Percentiles rank a stretch among this genome's conserved stretches.
Evolutionary conservation across 2,113 vertebrate genomes (phyloP).

Genomic region (Dermatemys mawii): DNA sequence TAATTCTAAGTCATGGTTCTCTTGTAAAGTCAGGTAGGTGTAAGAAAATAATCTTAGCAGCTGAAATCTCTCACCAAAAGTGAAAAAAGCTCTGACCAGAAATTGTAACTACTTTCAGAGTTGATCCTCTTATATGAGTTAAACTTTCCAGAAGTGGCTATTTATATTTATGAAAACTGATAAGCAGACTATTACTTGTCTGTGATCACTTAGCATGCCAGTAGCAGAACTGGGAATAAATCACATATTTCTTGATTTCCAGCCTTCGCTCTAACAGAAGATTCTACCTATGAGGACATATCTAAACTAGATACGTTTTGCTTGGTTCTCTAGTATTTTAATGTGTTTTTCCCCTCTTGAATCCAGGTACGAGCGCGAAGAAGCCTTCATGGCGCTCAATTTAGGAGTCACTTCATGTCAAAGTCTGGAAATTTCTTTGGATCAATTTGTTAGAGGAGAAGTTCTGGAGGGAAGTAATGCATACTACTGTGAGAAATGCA

Average conservation of each 20-base stretch:
- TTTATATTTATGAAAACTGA: background rate
- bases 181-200: background rate
- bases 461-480: conserved; percentile 99
- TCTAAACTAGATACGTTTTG: background rate
- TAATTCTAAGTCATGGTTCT: background rate
- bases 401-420: conserved; percentile 98
- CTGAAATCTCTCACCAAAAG: background rate
- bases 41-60: background rate
- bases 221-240: background rate
- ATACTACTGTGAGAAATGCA: conserved; percentile 99
- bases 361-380: conserved; percentile 94
- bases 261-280: background rate
- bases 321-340: background rate
- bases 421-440: conserved; percentile 96
- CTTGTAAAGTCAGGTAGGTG: background rate
- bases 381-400: conserved; percentile 98
- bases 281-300: background rate
- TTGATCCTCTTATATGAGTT: background rate
- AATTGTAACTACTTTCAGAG: background rate
- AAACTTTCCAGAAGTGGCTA: background rate
- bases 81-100: background rate
- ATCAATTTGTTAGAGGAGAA: conserved; percentile 98
- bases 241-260: background rate
- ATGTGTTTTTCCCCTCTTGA: background rate
- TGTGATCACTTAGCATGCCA: background rate